A percentile compares a stretch with the other conserved stretches of the same genome.
These are phyloP conservation scores for Peromyscus eremicus DNA, from an alignment of 2,797 vertebrate species.

Conservation along the genomic window DNA sequence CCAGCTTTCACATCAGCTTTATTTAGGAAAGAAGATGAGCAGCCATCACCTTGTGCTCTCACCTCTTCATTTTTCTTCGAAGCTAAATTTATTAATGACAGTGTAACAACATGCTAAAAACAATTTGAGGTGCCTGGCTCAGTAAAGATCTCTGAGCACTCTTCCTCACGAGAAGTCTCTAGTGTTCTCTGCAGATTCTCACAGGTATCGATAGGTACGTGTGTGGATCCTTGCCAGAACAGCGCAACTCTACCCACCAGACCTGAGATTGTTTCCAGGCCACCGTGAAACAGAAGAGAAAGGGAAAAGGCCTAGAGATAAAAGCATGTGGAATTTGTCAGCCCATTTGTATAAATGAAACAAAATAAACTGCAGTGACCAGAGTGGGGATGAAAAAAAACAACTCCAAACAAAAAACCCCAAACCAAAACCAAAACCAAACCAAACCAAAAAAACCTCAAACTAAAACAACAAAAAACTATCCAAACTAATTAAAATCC, in stretches of 20 bases:
- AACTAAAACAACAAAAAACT: background rate
- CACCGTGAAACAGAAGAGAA: background rate
- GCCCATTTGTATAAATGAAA: conserved; percentile 83
- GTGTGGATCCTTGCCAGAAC: conserved; percentile 47
- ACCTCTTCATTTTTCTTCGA: conserved; percentile 50
- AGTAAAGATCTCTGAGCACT: background rate
- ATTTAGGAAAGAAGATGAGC: conserved; percentile 62
- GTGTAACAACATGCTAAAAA: background rate
- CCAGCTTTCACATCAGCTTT: conserved; percentile 17
- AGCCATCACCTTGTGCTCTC: background rate
- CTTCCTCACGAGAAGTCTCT: conserved; percentile 53
- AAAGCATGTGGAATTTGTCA: conserved; percentile 80
- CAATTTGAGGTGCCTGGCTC: background rate
- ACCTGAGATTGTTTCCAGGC: conserved; percentile 56
- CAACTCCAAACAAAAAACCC: too few relatives aligned
- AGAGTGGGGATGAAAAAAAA: background rate
- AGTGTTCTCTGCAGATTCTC: conserved; percentile 55
- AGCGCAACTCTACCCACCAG: conserved; percentile 68
- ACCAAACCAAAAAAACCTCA: background rate
- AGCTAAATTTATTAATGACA: conserved; percentile 14
- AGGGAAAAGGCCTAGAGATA: conserved; percentile 7
- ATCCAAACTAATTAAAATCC: conserved; percentile 86
- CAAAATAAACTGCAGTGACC: conserved; percentile 73
- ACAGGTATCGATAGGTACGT: conserved; percentile 5
- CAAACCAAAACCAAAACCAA: background rate